Percentiles rank a stretch among this genome's conserved stretches.
Conservation (phyloP, 2,113 vertebrate genomes). For the Muntiacus muntjak region DNA sequence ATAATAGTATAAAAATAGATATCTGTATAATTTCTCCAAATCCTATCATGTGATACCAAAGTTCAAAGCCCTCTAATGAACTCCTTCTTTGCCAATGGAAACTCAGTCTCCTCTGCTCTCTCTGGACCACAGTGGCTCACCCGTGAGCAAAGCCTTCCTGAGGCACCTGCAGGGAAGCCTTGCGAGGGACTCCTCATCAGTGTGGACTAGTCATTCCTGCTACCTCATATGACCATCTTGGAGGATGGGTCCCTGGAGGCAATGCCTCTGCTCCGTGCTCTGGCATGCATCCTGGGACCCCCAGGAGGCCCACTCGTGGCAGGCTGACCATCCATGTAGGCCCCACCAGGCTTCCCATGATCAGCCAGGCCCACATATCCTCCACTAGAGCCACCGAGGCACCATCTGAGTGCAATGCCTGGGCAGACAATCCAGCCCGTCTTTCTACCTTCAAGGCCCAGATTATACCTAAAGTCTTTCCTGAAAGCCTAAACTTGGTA, state of each 20-base stretch:
- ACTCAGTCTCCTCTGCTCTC: not conserved
- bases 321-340: too few species aligned
- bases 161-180: not conserved
- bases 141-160: not conserved
- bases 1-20: not conserved
- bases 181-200: too few species aligned
- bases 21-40: not conserved
- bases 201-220: not conserved
- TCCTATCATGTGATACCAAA: not conserved
- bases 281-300: too few species aligned
- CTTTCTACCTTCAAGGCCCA: not conserved
- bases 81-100: not conserved
- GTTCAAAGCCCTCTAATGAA: not conserved
- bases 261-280: not conserved
- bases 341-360: not conserved
- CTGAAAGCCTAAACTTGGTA: not conserved
- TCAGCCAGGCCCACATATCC: not conserved
- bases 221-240: not conserved
- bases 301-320: not conserved
- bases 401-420: fast-evolving
- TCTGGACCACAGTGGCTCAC: not conserved
- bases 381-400: fast-evolving
- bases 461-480: not conserved
- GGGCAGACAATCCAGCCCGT: not conserved
- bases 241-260: not conserved